phyloP scores from a whole-genome alignment of 2,888 invertebrate genomes.

The Polymixis lichenea region DNA sequence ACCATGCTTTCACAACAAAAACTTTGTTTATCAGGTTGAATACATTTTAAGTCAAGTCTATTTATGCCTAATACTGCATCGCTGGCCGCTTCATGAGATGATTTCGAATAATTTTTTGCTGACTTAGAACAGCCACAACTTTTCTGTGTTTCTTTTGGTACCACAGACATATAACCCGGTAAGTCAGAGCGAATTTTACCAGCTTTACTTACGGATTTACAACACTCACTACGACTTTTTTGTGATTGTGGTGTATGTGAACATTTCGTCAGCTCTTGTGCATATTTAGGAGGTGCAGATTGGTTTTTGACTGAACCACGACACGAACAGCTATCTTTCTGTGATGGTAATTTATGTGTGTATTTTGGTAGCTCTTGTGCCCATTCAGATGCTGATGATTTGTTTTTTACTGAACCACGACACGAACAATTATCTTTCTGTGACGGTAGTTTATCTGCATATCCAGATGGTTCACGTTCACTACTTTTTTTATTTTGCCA shows the following conservation, averaged over 20 bases:
- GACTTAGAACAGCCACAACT: background rate
- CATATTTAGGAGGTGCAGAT: background rate
- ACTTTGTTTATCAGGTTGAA: slow-evolving; percentile 14
- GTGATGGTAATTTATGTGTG: background rate
- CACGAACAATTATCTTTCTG: background rate
- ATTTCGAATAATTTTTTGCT: background rate
- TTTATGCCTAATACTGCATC: background rate
- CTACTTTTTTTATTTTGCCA: background rate
- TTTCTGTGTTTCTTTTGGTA: background rate
- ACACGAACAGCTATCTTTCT: background rate
- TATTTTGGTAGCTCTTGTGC: background rate
- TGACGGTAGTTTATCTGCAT: background rate
- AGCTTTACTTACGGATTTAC: background rate
- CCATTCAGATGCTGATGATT: background rate
- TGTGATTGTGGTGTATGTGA: background rate
- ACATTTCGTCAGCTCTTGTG: background rate
- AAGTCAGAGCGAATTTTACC: background rate
- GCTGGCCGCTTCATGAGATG: background rate
- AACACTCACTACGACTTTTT: background rate
- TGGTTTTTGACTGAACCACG: background rate
- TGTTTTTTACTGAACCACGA: background rate
- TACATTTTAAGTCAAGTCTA: slow-evolving; percentile 12
- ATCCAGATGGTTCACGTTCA: background rate
- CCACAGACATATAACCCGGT: slow-evolving; percentile 20
- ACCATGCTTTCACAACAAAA: background rate